A percentile compares a stretch with the other conserved stretches of the same genome.
Evolutionary conservation across 1,140 invertebrate species (phyloP).

Genomic region (Cyclargus thomasi): DNA sequence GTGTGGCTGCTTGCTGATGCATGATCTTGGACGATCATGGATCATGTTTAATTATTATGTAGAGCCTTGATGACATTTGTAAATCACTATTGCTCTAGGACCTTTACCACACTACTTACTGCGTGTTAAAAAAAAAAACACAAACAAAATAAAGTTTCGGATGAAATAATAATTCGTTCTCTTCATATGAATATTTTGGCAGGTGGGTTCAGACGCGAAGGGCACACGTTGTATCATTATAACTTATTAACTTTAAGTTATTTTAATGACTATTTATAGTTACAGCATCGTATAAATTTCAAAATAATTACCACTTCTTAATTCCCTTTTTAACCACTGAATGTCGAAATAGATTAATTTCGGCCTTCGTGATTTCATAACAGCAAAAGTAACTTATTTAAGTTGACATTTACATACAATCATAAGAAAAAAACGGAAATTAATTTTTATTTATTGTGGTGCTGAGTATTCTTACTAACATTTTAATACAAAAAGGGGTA

Average conservation of each 20-base stretch:
- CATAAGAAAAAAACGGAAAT: background rate
- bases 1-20: too few species aligned
- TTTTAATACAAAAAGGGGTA: too few species aligned
- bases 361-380: background rate
- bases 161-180: background rate
- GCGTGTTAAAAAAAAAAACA: background rate
- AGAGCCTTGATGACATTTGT: too few species aligned
- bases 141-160: too few species aligned
- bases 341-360: background rate
- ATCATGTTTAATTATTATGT: too few species aligned
- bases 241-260: background rate
- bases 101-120: too few species aligned
- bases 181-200: background rate
- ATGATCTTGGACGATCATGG: too few species aligned
- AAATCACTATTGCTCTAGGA: too few species aligned
- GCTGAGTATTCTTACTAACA: too few species aligned
- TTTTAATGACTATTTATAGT: background rate
- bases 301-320: background rate
- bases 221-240: background rate
- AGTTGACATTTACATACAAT: background rate
- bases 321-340: background rate
- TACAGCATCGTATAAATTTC: background rate
- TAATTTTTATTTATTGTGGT: background rate
- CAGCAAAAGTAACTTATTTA: background rate
- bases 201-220: background rate